Percentiles rank a stretch among this genome's conserved stretches.
Evolutionary conservation across 2,797 vertebrate species (phyloP).

Genomic region (Yasuhikotakia modesta): DNA sequence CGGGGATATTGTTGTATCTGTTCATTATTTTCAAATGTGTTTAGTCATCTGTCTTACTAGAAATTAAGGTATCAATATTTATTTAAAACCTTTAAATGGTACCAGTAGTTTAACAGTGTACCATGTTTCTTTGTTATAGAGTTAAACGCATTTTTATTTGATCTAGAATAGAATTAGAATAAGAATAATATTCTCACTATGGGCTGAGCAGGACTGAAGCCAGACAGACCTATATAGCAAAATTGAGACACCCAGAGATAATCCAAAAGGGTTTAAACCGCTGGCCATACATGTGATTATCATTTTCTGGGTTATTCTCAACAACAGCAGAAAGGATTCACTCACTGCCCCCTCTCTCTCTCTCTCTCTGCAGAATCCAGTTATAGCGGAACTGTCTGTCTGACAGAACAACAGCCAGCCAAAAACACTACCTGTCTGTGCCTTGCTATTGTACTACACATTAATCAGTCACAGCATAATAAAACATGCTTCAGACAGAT

Average conservation of each 20-base stretch:
- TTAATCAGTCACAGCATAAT: conserved; percentile 33
- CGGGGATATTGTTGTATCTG: not conserved
- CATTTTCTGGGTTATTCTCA: conserved; percentile 71
- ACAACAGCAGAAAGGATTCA: conserved; percentile 58
- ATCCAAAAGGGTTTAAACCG: conserved; percentile 79
- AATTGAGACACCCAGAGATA: conserved; percentile 76
- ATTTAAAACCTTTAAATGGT: not conserved
- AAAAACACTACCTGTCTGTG: conserved; percentile 39
- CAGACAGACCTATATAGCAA: conserved; percentile 78
- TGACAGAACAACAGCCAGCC: not conserved
- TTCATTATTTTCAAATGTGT: not conserved
- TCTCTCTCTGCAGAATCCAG: conserved; percentile 55
- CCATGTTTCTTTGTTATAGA: not conserved
- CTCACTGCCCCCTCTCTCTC: conserved; percentile 18
- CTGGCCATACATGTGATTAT: conserved; percentile 74
- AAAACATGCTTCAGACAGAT: conserved; percentile 13
- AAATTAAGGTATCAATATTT: not conserved
- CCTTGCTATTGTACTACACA: conserved; percentile 7
- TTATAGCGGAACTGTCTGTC: conserved; percentile 29
- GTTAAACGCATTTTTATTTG: conserved; percentile 18
- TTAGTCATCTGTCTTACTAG: not conserved
- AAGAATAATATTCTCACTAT: conserved; percentile 10
- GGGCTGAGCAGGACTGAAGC: conserved; percentile 54
- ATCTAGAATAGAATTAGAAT: not conserved
- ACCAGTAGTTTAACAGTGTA: not conserved